Evolutionary conservation across 1,140 invertebrate species (phyloP).

Genomic region (Drosophila bipectinata): DNA sequence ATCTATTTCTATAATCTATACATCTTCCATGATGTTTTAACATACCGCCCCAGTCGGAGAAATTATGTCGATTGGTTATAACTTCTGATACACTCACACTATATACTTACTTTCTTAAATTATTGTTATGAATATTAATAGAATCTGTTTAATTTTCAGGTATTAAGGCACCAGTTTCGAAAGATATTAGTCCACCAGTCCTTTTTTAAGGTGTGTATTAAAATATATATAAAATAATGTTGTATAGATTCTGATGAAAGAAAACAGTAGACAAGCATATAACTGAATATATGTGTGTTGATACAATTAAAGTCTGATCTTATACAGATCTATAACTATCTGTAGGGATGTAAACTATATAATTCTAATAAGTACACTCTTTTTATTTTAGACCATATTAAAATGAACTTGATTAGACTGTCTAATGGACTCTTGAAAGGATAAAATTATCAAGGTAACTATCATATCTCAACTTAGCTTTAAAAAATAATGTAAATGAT

Average conservation of each 20-base stretch:
- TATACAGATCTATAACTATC: not conserved
- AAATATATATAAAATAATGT: not conserved
- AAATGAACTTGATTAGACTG: too few relatives aligned
- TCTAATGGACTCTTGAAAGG: too few relatives aligned
- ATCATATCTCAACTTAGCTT: too few relatives aligned
- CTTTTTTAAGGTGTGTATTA: constrained; percentile 14
- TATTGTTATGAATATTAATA: not conserved
- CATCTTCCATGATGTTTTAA: constrained; percentile 33
- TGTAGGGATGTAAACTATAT: not conserved
- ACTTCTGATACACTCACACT: constrained; percentile 28
- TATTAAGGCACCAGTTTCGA: too few relatives aligned
- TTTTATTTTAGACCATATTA: not conserved
- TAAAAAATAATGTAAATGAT: constrained; percentile 37
- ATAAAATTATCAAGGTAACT: not conserved
- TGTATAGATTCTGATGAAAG: constrained; percentile 48
- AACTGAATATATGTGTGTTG: constrained; percentile 68
- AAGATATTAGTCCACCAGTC: too few relatives aligned
- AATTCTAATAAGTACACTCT: not conserved
- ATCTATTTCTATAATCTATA: not conserved
- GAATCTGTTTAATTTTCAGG: not conserved
- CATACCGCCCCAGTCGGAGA: constrained; percentile 64
- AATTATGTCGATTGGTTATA: constrained; percentile 57
- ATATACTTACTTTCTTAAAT: not conserved
- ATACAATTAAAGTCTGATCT: constrained; percentile 45
- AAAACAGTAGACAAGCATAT: constrained; percentile 71